phyloP scores from a whole-genome alignment of 2,113 vertebrate species.

The Festucalex cinctus region DNA sequence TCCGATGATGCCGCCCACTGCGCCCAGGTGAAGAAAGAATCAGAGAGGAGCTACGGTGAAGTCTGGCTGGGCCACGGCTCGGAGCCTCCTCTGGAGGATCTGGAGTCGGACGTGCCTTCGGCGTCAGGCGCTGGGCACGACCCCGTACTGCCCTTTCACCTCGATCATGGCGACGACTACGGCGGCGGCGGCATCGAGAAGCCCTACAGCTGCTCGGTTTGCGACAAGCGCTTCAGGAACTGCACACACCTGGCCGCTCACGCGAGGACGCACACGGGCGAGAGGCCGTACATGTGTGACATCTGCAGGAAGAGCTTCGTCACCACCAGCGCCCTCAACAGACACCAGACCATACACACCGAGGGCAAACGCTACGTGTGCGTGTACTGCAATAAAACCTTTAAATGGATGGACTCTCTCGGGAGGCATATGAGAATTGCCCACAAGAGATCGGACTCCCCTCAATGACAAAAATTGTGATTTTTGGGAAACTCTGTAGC shows the following conservation, averaged over 20 bases:
- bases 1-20: conserved; percentile 12
- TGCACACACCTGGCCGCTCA: conserved; percentile 64
- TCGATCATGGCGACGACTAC: conserved; percentile 22
- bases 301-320: conserved; percentile 63
- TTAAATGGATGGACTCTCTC: conserved; percentile 67
- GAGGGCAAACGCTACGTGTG: conserved; percentile 64
- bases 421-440: conserved; percentile 55
- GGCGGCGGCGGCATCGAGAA: conserved; percentile 45
- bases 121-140: conserved; percentile 43
- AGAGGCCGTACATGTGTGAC: conserved; percentile 64
- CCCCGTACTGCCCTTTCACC: conserved; percentile 39
- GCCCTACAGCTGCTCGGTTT: conserved; percentile 60
- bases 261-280: conserved; percentile 65
- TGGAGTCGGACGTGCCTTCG: conserved; percentile 50
- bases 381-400: conserved; percentile 53
- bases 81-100: conserved; percentile 44
- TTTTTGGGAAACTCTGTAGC: too few species aligned
- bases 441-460: conserved; percentile 46
- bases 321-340: conserved; percentile 62
- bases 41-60: conserved; percentile 33
- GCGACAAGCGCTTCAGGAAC: conserved; percentile 64
- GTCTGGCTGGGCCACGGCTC: conserved; percentile 52
- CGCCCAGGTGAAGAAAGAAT: conserved; percentile 52
- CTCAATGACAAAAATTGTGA: conserved; percentile 25
- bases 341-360: conserved; percentile 64